Evolutionary conservation across 2,113 vertebrate genomes (phyloP).

Genomic region (Cephalophus harveyi): DNA sequence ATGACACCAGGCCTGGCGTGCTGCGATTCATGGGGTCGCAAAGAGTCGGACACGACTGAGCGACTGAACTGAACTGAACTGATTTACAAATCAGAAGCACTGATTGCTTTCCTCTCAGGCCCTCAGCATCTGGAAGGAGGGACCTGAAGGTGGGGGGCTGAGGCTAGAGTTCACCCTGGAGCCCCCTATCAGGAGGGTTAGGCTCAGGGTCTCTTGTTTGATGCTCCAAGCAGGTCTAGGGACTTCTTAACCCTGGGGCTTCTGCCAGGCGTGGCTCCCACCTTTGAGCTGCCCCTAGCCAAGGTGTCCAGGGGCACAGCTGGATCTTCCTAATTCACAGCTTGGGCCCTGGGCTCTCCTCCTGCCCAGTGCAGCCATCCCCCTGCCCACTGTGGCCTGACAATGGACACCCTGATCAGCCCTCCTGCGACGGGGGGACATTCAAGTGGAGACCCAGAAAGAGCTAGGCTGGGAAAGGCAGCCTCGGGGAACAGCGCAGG

Average conservation of each 20-base stretch:
- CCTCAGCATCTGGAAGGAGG: neutral
- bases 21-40: no score
- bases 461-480: neutral
- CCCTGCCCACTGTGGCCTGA: neutral
- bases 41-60: no score
- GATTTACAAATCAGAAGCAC: neutral
- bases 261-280: neutral
- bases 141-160: neutral
- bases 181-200: no score
- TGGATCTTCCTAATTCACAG: no score
- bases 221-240: neutral
- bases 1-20: no score
- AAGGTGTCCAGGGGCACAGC: neutral
- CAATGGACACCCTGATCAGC: neutral
- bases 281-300: neutral
- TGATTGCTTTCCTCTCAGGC: neutral
- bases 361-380: neutral
- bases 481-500: neutral
- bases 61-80: no score
- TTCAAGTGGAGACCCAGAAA: neutral
- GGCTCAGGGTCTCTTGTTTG: neutral
- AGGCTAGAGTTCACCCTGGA: neutral
- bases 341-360: neutral
- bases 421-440: neutral
- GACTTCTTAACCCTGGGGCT: neutral